Evolutionary conservation across 2,113 vertebrate species (phyloP).

Genomic region (Hassar affinis): DNA sequence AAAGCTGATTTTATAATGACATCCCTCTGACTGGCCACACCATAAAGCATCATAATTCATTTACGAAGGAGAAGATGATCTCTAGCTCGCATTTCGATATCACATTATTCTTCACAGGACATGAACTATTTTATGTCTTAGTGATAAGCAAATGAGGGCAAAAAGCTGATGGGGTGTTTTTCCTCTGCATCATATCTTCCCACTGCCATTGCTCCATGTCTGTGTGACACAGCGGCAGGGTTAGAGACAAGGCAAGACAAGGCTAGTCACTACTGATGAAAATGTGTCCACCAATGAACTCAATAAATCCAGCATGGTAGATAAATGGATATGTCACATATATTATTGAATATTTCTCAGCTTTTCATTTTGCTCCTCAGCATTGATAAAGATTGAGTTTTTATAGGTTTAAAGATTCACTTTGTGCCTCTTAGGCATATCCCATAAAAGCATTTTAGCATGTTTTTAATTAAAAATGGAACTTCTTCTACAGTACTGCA

Average conservation of each 20-base stretch:
- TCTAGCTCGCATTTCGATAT: background rate
- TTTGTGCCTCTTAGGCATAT: background rate
- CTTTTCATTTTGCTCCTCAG: slow-evolving; percentile 4
- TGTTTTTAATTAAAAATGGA: background rate
- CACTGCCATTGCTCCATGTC: background rate
- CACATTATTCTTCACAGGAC: background rate
- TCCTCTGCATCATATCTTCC: background rate
- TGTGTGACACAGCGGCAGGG: background rate
- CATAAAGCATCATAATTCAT: background rate
- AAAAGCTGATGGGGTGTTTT: background rate
- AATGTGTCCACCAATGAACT: slow-evolving; percentile 8
- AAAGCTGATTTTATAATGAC: slow-evolving; percentile 21
- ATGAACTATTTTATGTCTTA: background rate
- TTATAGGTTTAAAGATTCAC: slow-evolving; percentile 4
- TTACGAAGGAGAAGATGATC: slow-evolving; percentile 22
- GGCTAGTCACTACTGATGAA: background rate
- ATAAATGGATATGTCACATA: slow-evolving; percentile 2
- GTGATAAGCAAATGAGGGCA: background rate
- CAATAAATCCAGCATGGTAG: background rate
- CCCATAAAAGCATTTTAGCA: background rate
- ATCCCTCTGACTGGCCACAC: background rate
- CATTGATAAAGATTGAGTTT: background rate
- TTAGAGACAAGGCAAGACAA: slow-evolving; percentile 7
- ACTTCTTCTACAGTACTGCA: background rate
- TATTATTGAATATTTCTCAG: slow-evolving; percentile 31